These are phyloP conservation scores for Gryon sp. DNA, from an alignment of 1,140 invertebrate genomes.

Conservation along the genomic window DNA sequence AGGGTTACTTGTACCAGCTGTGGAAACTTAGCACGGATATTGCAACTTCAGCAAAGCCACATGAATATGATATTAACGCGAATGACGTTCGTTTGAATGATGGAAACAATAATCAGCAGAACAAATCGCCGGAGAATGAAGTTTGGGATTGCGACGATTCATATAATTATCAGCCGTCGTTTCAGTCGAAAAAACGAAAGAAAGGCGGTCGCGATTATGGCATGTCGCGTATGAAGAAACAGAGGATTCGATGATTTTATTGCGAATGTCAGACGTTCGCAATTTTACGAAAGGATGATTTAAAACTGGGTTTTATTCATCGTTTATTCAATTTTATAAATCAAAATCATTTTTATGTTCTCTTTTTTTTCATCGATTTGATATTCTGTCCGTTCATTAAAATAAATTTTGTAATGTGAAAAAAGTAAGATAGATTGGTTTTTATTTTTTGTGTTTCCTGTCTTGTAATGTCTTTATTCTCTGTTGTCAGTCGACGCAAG, in stretches of 20 bases:
- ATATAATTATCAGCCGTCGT: too few relatives aligned
- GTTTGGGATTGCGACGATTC: background rate
- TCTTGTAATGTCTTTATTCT: constrained; percentile 39
- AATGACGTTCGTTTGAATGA: background rate
- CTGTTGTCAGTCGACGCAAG: constrained; percentile 84
- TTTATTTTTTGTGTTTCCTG: background rate
- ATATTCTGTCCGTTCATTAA: constrained; percentile 33
- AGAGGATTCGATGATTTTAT: too few relatives aligned
- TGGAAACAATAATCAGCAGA: background rate
- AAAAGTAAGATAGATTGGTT: constrained; percentile 2
- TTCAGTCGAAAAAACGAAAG: too few relatives aligned
- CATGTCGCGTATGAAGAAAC: too few relatives aligned
- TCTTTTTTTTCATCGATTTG: background rate
- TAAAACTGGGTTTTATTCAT: too few relatives aligned
- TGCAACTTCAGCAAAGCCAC: background rate
- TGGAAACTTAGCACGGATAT: constrained; percentile 8
- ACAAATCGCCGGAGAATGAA: background rate
- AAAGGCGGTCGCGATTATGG: too few relatives aligned
- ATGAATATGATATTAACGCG: background rate
- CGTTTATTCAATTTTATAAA: too few relatives aligned
- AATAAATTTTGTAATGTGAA: constrained; percentile 27
- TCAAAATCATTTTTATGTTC: too few relatives aligned
- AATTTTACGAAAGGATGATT: too few relatives aligned
- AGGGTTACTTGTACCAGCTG: constrained; percentile 1
- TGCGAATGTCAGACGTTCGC: too few relatives aligned